phyloP scores from a whole-genome alignment of 2,113 vertebrate genomes.

The Nothoprocta pentlandii region DNA sequence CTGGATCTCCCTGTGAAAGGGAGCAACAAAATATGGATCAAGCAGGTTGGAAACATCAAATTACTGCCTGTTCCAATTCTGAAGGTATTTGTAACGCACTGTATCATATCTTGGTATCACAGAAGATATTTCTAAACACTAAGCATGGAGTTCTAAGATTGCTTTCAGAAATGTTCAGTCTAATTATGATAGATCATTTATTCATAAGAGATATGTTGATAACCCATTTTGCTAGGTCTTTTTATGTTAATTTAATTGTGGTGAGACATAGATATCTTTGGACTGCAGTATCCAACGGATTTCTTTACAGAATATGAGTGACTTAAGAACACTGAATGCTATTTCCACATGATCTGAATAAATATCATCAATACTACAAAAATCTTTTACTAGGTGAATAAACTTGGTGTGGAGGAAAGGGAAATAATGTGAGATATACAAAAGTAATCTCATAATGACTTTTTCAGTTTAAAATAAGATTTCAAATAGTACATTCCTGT shows the following conservation, averaged over 20 bases:
- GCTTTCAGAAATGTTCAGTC: not conserved
- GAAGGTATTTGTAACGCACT: not conserved
- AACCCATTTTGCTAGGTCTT: not conserved
- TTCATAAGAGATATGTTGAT: not conserved
- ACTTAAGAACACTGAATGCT: not conserved
- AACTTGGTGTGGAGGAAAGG: not conserved
- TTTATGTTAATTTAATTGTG: not conserved
- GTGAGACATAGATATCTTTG: not conserved
- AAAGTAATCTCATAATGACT: not conserved
- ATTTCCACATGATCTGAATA: not conserved
- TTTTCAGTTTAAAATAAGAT: not conserved
- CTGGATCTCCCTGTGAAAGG: not conserved
- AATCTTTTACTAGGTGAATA: not conserved
- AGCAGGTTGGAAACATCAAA: no score
- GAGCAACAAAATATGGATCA: fast-evolving
- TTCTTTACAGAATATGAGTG: not conserved
- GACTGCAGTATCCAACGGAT: not conserved
- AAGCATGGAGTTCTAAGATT: fast-evolving
- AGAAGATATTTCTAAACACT: not conserved
- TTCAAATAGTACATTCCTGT: not conserved
- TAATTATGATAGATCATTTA: not conserved
- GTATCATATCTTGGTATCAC: not conserved
- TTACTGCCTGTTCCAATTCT: not conserved
- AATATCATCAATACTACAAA: not conserved
- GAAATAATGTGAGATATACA: not conserved